Evolutionary conservation across 2,113 vertebrate genomes (phyloP).

Genomic region (Pogona vitticeps): DNA sequence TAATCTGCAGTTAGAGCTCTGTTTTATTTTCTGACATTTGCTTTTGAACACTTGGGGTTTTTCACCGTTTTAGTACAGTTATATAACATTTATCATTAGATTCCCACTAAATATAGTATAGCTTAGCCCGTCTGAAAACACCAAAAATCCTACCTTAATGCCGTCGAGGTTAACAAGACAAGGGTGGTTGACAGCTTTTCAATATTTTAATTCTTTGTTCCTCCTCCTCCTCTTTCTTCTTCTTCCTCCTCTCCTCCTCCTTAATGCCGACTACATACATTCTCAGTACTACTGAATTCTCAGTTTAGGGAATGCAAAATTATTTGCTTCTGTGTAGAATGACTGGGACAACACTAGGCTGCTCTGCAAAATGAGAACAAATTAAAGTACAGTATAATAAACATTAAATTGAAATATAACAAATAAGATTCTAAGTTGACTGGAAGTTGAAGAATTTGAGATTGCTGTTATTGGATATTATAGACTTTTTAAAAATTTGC

Average conservation of each 20-base stretch:
- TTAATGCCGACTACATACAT: background rate
- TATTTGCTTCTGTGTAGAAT: background rate
- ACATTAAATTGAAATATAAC: background rate
- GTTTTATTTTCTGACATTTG: background rate
- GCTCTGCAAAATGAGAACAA: background rate
- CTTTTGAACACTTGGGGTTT: background rate
- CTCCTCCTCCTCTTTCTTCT: too few species aligned
- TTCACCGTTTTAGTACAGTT: too few species aligned
- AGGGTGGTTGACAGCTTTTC: too few species aligned
- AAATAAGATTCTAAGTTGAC: background rate
- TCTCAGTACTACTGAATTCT: background rate
- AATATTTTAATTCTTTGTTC: too few species aligned
- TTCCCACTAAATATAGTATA: background rate
- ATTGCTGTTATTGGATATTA: too few species aligned
- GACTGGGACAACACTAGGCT: background rate
- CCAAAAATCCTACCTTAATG: background rate
- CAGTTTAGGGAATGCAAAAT: background rate
- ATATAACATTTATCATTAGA: background rate
- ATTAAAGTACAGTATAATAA: background rate
- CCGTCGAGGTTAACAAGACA: too few species aligned
- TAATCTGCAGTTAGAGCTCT: background rate
- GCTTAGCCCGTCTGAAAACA: background rate
- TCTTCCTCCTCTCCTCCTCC: background rate
- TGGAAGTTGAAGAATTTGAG: too few species aligned
- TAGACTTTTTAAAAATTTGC: too few species aligned